A percentile compares a stretch with the other conserved stretches of the same genome.
Evolutionary conservation across 2,113 vertebrate genomes (phyloP).

Genomic region (Puffinus mauretanicus): DNA sequence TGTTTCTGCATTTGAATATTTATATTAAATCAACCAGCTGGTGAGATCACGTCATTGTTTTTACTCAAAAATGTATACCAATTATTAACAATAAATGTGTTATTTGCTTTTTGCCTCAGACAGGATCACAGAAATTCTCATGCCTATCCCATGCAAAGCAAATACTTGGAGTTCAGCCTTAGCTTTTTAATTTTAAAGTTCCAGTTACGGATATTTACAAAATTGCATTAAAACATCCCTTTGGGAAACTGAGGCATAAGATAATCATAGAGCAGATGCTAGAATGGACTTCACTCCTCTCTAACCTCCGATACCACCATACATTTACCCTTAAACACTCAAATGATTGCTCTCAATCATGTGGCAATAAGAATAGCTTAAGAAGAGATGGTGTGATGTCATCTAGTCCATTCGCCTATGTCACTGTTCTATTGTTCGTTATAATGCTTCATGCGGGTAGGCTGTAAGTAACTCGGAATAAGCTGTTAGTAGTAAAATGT

Average conservation of each 20-base stretch:
- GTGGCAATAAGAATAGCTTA: background rate
- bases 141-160: background rate
- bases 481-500: background rate
- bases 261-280: background rate
- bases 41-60: conserved; percentile 59
- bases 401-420: background rate
- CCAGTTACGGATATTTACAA: background rate
- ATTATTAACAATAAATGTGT: conserved; percentile 71
- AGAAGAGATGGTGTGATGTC: background rate
- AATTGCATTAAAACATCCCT: background rate
- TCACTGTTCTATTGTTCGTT: background rate
- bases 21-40: conserved; percentile 81
- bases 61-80: conserved; percentile 58
- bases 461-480: background rate
- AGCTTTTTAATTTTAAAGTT: background rate
- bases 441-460: rapidly evolving
- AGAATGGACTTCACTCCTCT: background rate
- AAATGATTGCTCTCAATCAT: background rate
- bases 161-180: background rate
- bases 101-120: background rate
- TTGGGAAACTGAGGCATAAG: background rate
- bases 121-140: background rate
- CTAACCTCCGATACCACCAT: background rate
- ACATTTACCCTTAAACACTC: background rate
- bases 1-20: conserved; percentile 74